These are phyloP conservation scores for Peucedramus taeniatus DNA, from an alignment of 2,113 vertebrate species.

Conservation along the genomic window DNA sequence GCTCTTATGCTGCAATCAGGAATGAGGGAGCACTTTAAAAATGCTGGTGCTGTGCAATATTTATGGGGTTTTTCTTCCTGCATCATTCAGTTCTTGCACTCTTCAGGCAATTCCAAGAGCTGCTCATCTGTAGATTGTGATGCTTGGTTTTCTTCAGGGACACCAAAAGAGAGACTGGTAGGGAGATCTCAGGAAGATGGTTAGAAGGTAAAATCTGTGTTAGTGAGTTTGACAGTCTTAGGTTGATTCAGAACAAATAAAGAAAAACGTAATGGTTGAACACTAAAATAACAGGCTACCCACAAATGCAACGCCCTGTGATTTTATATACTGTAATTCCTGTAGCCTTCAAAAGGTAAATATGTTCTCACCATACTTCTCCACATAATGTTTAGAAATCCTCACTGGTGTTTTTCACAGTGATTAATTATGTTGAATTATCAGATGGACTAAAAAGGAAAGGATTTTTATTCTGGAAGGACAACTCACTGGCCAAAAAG, in stretches of 20 bases:
- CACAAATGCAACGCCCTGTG: background rate
- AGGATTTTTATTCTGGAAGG: slow-evolving; percentile 49
- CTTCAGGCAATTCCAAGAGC: background rate
- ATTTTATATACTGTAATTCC: background rate
- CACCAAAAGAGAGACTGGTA: background rate
- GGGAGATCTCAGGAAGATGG: background rate
- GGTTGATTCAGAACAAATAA: background rate
- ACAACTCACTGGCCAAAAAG: background rate
- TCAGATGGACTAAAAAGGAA: slow-evolving; percentile 52
- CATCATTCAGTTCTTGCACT: background rate
- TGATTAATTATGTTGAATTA: slow-evolving; percentile 47
- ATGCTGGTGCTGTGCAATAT: slow-evolving; percentile 7
- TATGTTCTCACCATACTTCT: background rate
- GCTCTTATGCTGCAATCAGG: background rate
- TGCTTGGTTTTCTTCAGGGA: background rate
- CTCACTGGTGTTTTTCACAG: slow-evolving; percentile 1
- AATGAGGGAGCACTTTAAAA: slow-evolving; percentile 21
- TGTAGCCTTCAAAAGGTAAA: background rate
- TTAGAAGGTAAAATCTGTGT: background rate
- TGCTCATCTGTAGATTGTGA: background rate
- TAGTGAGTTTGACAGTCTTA: background rate
- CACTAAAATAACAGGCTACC: background rate
- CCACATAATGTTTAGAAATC: slow-evolving; percentile 1
- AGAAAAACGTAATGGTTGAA: background rate
- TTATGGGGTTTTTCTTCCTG: background rate